These are phyloP conservation scores for Tetragonisca angustula DNA, from an alignment of 2,888 invertebrate genomes.

Conservation along the genomic window DNA sequence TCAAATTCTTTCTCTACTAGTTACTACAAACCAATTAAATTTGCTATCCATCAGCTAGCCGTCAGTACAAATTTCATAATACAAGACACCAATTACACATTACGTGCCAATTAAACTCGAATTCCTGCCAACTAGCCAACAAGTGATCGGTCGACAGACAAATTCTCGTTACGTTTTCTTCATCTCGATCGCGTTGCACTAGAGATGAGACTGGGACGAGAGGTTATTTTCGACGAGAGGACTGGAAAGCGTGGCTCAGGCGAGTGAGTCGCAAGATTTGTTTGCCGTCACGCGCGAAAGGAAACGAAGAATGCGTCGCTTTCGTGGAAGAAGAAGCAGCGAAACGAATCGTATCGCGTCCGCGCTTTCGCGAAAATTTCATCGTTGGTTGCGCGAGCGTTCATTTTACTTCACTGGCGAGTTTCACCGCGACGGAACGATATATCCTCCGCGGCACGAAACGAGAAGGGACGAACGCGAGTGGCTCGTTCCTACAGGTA, in stretches of 20 bases:
- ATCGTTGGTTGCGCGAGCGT: background rate
- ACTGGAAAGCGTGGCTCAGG: background rate
- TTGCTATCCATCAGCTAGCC: no score
- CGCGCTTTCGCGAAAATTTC: slow-evolving; percentile 42
- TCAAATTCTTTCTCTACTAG: background rate
- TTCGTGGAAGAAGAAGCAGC: slow-evolving; percentile 14
- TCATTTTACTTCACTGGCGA: background rate
- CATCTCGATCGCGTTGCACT: no score
- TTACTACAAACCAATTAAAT: no score
- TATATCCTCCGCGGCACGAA: slow-evolving; percentile 30
- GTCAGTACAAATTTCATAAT: no score
- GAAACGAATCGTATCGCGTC: slow-evolving; percentile 43
- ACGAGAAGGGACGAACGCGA: slow-evolving; percentile 46
- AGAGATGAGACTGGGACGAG: background rate
- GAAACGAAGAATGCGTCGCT: slow-evolving; percentile 4
- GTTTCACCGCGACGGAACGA: background rate
- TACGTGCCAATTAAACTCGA: no score
- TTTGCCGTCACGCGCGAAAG: slow-evolving; percentile 10
- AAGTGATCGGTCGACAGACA: no score
- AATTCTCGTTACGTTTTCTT: no score
- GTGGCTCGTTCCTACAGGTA: slow-evolving; percentile 77
- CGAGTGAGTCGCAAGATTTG: background rate
- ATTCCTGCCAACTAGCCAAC: no score
- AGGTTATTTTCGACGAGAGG: background rate
- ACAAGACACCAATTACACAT: no score